These are phyloP conservation scores for Schizopygopsis malacanthus DNA, from an alignment of 2,797 vertebrate species.

Conservation along the genomic window DNA sequence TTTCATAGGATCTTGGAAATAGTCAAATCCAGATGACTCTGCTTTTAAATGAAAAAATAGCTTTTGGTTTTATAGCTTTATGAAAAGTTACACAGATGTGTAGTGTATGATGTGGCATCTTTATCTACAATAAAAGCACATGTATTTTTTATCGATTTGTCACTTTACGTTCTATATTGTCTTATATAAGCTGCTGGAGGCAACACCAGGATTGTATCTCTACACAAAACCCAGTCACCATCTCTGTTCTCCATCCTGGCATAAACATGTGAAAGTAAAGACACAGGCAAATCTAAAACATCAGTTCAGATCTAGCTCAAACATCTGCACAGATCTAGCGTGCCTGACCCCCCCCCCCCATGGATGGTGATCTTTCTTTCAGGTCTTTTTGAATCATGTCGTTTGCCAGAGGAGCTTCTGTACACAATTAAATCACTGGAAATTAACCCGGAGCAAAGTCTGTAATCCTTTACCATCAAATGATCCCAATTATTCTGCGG, in stretches of 20 bases:
- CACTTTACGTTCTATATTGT: neutral
- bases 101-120: constrained; percentile 1
- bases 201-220: neutral
- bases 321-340: constrained; percentile 70
- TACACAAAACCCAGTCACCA: neutral
- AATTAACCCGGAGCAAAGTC: constrained; percentile 19
- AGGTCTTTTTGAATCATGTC: constrained; percentile 64
- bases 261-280: constrained; percentile 67
- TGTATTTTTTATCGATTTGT: neutral
- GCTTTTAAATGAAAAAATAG: constrained; percentile 58
- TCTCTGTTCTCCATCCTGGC: constrained; percentile 54
- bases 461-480: constrained; percentile 26
- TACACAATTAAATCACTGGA: constrained; percentile 22
- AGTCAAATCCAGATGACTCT: constrained; percentile 25
- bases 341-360: constrained; percentile 72
- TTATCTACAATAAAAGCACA: neutral
- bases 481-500: neutral
- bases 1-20: constrained; percentile 45
- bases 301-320: no score
- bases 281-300: constrained; percentile 76
- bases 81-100: constrained; percentile 13
- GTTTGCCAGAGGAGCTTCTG: constrained; percentile 53
- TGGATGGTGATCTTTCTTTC: constrained; percentile 66
- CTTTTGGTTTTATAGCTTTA: constrained; percentile 6
- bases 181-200: constrained; percentile 1